A percentile compares a stretch with the other conserved stretches of the same genome.
Evolutionary conservation across 1,140 invertebrate genomes (phyloP).

Genomic region (Euwallacea similis): DNA sequence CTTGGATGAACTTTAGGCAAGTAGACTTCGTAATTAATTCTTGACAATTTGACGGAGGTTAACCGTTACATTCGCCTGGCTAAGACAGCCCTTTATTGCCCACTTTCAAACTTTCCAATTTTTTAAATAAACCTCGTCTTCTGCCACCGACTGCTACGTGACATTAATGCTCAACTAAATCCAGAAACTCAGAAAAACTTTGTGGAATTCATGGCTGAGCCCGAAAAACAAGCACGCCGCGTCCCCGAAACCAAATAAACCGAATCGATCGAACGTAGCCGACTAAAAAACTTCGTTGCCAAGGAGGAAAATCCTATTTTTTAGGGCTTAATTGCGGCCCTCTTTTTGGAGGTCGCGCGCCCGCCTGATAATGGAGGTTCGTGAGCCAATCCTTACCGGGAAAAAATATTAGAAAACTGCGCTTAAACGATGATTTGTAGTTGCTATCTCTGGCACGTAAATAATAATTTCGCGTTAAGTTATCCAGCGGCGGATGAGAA

Average conservation of each 20-base stretch:
- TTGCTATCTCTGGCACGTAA: background rate
- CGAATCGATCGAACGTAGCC: slow-evolving; percentile 6
- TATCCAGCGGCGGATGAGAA: background rate
- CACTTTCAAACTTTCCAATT: too few species aligned
- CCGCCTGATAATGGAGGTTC: background rate
- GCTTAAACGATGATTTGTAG: slow-evolving; percentile 4
- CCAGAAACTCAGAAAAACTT: too few species aligned
- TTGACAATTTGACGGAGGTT: too few species aligned
- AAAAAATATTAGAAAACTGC: background rate
- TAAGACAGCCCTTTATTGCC: too few species aligned
- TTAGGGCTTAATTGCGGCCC: slow-evolving; percentile 9
- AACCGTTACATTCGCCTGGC: too few species aligned
- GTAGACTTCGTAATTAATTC: too few species aligned
- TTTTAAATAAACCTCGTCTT: too few species aligned
- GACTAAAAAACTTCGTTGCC: slow-evolving; percentile 11
- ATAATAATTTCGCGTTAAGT: background rate
- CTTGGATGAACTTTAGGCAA: too few species aligned
- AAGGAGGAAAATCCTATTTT: slow-evolving; percentile 14
- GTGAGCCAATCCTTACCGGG: background rate
- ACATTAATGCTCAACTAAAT: too few species aligned
- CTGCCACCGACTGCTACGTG: too few species aligned
- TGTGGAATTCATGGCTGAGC: too few species aligned
- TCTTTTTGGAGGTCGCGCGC: background rate
- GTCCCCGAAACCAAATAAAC: slow-evolving; percentile 6
- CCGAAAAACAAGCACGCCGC: background rate